Evolutionary conservation across 1,140 invertebrate genomes (phyloP), one percentile per base, ranked within the genome.

Genomic region (Eufriesea mexicana): DNA sequence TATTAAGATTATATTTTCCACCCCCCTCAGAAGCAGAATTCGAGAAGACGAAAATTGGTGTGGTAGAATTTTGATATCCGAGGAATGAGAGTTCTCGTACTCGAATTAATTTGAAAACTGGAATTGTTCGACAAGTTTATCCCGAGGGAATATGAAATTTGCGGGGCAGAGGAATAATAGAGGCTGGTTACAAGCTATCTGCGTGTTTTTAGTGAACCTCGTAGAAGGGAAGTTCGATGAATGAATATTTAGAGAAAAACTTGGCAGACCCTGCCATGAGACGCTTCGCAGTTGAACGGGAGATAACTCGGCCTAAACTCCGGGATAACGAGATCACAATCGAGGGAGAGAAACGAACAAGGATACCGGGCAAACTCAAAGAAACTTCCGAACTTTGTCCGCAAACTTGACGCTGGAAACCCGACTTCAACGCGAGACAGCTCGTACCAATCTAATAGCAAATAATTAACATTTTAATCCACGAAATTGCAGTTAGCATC

Each of bases 41-140:
- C 18, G 5, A 42, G 2, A 0, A 20, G 61, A 9, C 2, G 7
- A 6, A 18, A 0, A 35, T n/a, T 20, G 16, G 35, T 18, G 35
- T 23, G 1, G 8, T 5, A 42, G 0, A 28, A 61, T 2, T 16
- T 25, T 25, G 12, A 25, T 14, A 16, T 61, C 25, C 2, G 2
- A 25, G 7, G 2, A 10, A 0, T 0, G n/a, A 14, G 12, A 35
- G 35, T 35, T 35, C 4, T 4, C 2, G 0, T n/a, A 5, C 25
- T 25, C 0, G 57, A 59, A 59, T 6, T 25, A 25, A 25, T 25
- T 25, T 16, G 57, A 14, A 25, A 59, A 16, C 14, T 2, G 1
- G 14, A 59, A 2, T 59, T 59, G 2, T 35, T 35, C 35, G 35
- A 35, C 35, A 35, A 35, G 35, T 35, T 35, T 35, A 4, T 35